Percentiles rank a stretch among this genome's conserved stretches.
These are phyloP conservation scores for Petrocephalus microphthalmus DNA, from an alignment of 2,113 vertebrate species.

Conservation along the genomic window DNA sequence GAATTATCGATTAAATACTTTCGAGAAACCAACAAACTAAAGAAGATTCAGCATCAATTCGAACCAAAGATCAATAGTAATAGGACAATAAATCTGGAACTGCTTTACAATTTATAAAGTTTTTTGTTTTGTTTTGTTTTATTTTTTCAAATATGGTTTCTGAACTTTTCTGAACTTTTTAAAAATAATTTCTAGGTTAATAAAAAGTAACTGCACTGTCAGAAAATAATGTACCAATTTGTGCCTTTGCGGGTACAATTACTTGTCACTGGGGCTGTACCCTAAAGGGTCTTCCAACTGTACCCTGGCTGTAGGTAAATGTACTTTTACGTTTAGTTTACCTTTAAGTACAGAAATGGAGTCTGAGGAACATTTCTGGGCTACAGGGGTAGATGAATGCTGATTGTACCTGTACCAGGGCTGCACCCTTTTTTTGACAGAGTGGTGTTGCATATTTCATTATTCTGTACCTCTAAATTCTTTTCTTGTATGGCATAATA, in stretches of 20 bases:
- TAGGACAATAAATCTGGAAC: not conserved
- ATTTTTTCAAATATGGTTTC: not conserved
- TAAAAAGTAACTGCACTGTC: not conserved
- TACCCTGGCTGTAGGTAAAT: no score
- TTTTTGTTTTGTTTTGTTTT: no score
- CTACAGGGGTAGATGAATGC: no score
- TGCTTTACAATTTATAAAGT: not conserved
- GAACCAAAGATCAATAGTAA: not conserved
- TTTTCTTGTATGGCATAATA: not conserved
- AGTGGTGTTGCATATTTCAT: not conserved
- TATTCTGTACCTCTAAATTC: not conserved
- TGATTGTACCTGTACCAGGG: not conserved
- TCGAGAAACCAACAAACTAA: not conserved
- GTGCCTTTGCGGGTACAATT: no score
- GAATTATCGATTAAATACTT: not conserved
- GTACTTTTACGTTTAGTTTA: no score
- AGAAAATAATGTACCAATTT: no score
- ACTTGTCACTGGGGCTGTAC: no score
- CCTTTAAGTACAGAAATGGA: no score
- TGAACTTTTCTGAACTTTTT: not conserved
- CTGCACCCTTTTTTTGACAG: no score
- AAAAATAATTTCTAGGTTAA: not conserved
- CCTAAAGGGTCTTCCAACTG: no score
- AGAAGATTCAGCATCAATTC: not conserved
- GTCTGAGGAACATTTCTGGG: no score